A percentile compares a stretch with the other conserved stretches of the same genome.
Evolutionary conservation across 2,888 invertebrate species (phyloP).

Genomic region (Plutella xylostella): DNA sequence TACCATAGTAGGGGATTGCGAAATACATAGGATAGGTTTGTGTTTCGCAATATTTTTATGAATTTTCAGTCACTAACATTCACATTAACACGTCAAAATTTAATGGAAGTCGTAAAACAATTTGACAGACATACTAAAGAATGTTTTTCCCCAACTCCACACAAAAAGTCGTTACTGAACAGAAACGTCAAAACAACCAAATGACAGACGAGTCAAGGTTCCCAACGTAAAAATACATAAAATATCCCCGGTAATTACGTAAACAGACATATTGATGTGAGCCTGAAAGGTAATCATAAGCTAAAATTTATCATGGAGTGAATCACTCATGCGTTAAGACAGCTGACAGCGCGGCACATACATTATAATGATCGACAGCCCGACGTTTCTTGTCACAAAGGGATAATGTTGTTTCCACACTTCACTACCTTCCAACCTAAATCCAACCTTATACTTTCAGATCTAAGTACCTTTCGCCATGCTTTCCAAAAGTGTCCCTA

Average conservation of each 20-base stretch:
- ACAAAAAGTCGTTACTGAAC: too few relatives aligned
- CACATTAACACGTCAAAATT: too few relatives aligned
- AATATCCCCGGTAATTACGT: background rate
- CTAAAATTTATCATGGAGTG: constrained; percentile 68
- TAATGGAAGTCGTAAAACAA: too few relatives aligned
- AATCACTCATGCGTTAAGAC: constrained; percentile 67
- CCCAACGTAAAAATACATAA: background rate
- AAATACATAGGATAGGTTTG: too few relatives aligned
- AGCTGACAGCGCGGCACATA: constrained; percentile 67
- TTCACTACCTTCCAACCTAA: constrained; percentile 23
- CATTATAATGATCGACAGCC: constrained; percentile 69
- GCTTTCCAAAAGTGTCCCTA: too few relatives aligned
- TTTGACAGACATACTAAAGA: too few relatives aligned
- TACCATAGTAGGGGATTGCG: too few relatives aligned
- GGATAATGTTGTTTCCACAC: constrained; percentile 66
- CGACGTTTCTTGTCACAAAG: constrained; percentile 65
- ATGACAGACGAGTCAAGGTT: background rate
- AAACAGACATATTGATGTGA: constrained; percentile 61
- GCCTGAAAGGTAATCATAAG: constrained; percentile 70
- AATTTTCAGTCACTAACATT: too few relatives aligned
- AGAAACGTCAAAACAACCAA: background rate
- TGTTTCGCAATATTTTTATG: too few relatives aligned
- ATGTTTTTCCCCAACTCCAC: too few relatives aligned
- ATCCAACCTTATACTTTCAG: constrained; percentile 18
- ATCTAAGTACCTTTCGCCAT: constrained; percentile 22